Evolutionary conservation across 2,888 invertebrate genomes (phyloP), one percentile per base, ranked within the genome.

Genomic region (Mellilla xanthometata): DNA sequence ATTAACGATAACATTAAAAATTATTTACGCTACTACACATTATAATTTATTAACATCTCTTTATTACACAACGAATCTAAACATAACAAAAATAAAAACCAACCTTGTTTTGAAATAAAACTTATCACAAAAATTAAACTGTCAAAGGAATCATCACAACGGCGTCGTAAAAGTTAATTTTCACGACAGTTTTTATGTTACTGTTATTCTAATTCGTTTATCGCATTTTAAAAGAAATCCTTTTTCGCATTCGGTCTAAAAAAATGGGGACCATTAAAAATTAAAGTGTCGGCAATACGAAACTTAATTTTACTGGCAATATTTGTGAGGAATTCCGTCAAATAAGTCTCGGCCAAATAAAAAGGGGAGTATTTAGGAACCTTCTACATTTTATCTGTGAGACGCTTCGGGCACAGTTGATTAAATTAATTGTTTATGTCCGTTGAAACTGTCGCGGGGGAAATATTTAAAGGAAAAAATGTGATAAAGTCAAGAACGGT

Each of bases 371-470:
- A 40, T 56, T 59, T 43, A 49, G 50, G 48, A 46, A 46, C 40
- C 36, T 44, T 54, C 54, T 43, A 50, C 52, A 56, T 56, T 61
- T 58, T 62, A 69, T 62, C 48, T 49, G 38, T 12, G 28, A 44
- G 48, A 46, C 52, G 58, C 56, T 52, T 56, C 52, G 48, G 51
- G 56, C 47, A 53, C 57, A 60, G 66, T 75, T 75, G 76, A 76
- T 77, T 74, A 76, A 72, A 77, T 78, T 78, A 76, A 78, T 77
- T 77, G 79, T 76, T 75, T 70, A 75, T 72, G 52, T n/a, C n/a
- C n/a, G 67, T 56, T 59, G 48, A 49, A 43, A 49, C 45, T 47
- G 49, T 76, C 77, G 76, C 68, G 75, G 65, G 58, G 58, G 41
- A 68, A 71, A 69, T 73, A 65, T 56, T 52, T 49, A 30, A 51